These are phyloP conservation scores for Prionailurus bengalensis DNA, from an alignment of 2,113 vertebrate species.

Conservation along the genomic window DNA sequence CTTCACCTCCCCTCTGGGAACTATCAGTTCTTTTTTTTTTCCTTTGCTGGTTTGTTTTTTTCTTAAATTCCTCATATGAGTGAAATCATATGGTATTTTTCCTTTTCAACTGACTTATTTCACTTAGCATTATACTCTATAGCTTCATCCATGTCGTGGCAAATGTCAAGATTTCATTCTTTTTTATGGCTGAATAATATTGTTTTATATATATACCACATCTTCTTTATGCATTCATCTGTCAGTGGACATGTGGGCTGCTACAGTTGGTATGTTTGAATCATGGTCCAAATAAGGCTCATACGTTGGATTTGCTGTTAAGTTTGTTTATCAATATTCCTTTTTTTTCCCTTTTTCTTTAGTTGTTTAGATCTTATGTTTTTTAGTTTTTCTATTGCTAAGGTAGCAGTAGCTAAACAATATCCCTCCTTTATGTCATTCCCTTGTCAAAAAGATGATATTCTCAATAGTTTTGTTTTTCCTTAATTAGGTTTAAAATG, in stretches of 20 bases:
- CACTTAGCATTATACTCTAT: neutral
- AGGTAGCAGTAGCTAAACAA: neutral
- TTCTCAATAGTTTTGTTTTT: slow-evolving; percentile 31
- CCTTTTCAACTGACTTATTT: neutral
- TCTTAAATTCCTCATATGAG: neutral
- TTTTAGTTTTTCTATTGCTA: neutral
- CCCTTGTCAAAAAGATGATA: slow-evolving; percentile 2
- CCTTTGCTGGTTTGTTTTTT: neutral
- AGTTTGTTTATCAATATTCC: neutral
- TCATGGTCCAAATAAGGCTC: neutral
- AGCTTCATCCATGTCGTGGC: neutral
- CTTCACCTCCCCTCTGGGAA: neutral
- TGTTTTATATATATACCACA: neutral
- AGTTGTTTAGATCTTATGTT: neutral
- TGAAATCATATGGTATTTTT: neutral
- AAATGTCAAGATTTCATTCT: neutral
- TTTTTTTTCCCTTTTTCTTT: neutral
- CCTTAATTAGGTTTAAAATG: neutral
- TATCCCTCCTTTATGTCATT: neutral
- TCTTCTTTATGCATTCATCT: neutral
- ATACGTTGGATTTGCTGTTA: neutral
- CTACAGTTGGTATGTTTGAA: neutral
- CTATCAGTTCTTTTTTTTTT: neutral
- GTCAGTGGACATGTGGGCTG: neutral
- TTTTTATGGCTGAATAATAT: neutral